A percentile compares a stretch with the other conserved stretches of the same genome.
These are phyloP conservation scores for Heliangelus exortis DNA, from an alignment of 2,797 vertebrate genomes.

Conservation along the genomic window DNA sequence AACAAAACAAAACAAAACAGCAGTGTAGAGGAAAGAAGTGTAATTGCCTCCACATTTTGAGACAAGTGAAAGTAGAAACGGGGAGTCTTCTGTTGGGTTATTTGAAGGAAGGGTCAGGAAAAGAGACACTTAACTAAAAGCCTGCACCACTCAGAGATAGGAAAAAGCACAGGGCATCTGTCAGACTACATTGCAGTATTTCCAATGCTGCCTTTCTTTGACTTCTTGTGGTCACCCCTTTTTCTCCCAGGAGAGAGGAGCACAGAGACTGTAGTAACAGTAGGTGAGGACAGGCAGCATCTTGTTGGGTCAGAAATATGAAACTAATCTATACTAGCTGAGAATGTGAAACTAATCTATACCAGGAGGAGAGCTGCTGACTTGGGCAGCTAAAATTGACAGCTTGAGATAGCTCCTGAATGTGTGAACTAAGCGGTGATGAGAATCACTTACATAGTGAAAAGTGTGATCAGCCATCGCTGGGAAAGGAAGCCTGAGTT, in stretches of 20 bases:
- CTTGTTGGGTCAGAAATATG: conserved; percentile 12
- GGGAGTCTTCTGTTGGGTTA: not conserved
- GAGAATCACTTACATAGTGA: not conserved
- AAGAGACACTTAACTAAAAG: not conserved
- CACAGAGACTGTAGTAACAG: not conserved
- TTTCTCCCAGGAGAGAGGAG: not conserved
- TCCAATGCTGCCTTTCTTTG: not conserved
- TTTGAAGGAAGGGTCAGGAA: not conserved
- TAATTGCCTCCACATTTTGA: not conserved
- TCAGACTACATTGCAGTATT: not conserved
- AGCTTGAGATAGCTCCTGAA: conserved; percentile 9
- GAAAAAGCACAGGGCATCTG: not conserved
- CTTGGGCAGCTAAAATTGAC: conserved; percentile 35
- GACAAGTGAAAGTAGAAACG: not conserved
- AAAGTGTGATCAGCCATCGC: conserved; percentile 6
- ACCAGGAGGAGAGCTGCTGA: not conserved
- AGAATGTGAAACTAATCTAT: conserved; percentile 14
- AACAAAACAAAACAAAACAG: not conserved
- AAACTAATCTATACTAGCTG: conserved; percentile 18
- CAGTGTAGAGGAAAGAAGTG: not conserved
- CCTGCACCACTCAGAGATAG: not conserved
- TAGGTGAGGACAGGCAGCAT: not conserved
- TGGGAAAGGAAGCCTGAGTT: not conserved
- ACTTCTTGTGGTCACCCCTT: accelerated
- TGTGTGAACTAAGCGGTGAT: conserved; percentile 15